A percentile compares a stretch with the other conserved stretches of the same genome.
phyloP scores from a whole-genome alignment of 2,797 vertebrate genomes.

The Galago senegalensis region DNA sequence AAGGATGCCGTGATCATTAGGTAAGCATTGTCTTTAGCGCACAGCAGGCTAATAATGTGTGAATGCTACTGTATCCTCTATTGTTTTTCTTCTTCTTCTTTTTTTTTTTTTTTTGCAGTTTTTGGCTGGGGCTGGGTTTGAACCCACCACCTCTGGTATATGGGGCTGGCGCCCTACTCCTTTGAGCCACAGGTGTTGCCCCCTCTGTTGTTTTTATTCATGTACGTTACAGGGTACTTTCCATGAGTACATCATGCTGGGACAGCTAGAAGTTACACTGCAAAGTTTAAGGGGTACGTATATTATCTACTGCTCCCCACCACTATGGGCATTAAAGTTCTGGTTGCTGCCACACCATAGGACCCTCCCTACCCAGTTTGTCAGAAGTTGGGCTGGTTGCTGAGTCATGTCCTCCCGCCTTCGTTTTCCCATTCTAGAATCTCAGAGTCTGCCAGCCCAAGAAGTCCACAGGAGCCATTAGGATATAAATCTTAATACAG shows the following conservation, averaged over 20 bases:
- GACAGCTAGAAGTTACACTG: conserved; percentile 65
- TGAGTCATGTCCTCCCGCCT: conserved; percentile 68
- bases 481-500: conserved; percentile 80
- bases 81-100: too few relatives aligned
- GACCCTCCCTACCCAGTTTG: conserved; percentile 37
- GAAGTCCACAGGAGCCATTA: conserved; percentile 59
- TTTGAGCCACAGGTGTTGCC: too few relatives aligned
- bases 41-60: too few relatives aligned
- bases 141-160: too few relatives aligned
- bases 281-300: conserved; percentile 67
- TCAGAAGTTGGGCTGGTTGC: conserved; percentile 60
- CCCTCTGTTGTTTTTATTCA: conserved; percentile 51
- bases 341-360: conserved; percentile 4
- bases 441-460: conserved; percentile 32
- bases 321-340: conserved; percentile 54
- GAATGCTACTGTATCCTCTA: neutral
- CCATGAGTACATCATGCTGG: neutral
- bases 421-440: conserved; percentile 39
- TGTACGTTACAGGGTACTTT: conserved; percentile 59
- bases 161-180: too few relatives aligned
- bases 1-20: too few relatives aligned
- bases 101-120: too few relatives aligned
- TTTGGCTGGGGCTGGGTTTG: too few relatives aligned
- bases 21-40: too few relatives aligned
- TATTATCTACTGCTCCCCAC: conserved; percentile 63